Conservation (phyloP, 1,140 invertebrate genomes). For the Mizuhopecten yessoensis region DNA sequence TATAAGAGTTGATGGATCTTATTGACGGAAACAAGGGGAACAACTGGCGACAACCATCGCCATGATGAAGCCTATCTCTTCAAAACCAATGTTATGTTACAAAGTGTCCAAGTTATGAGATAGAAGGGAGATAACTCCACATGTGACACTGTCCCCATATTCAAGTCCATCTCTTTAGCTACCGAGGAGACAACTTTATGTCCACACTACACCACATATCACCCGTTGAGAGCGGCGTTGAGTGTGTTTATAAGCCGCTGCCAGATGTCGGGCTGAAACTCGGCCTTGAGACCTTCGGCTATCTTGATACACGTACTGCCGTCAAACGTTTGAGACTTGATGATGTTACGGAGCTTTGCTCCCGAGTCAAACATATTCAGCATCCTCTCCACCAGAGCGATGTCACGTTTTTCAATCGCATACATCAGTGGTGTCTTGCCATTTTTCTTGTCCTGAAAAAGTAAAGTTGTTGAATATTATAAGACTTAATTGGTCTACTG, state of each 20-base stretch:
- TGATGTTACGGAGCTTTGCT: constrained; percentile 68
- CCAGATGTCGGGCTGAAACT: constrained; percentile 65
- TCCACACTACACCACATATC: background rate
- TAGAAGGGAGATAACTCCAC: background rate
- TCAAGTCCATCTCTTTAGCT: background rate
- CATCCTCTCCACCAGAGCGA: constrained; percentile 71
- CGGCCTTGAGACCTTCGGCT: constrained; percentile 66
- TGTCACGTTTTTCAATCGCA: constrained; percentile 74
- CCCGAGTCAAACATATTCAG: constrained; percentile 68
- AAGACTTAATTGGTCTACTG: too few relatives aligned
- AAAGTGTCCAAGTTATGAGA: too few relatives aligned
- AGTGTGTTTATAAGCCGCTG: constrained; percentile 67
- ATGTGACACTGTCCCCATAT: background rate
- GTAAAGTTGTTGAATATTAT: background rate
- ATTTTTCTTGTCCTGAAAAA: constrained; percentile 76
- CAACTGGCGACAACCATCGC: too few relatives aligned
- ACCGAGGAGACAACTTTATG: background rate
- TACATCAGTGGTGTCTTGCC: constrained; percentile 79
- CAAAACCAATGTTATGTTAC: too few relatives aligned
- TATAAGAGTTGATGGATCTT: background rate
- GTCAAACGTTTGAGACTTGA: constrained; percentile 75
- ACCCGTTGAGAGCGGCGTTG: constrained; percentile 62
- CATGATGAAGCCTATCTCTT: too few relatives aligned
- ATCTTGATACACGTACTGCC: constrained; percentile 74
- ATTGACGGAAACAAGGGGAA: too few relatives aligned